A percentile compares a stretch with the other conserved stretches of the same genome.
phyloP scores from a whole-genome alignment of 2,113 vertebrate species.

The Pelmatolapia mariae region DNA sequence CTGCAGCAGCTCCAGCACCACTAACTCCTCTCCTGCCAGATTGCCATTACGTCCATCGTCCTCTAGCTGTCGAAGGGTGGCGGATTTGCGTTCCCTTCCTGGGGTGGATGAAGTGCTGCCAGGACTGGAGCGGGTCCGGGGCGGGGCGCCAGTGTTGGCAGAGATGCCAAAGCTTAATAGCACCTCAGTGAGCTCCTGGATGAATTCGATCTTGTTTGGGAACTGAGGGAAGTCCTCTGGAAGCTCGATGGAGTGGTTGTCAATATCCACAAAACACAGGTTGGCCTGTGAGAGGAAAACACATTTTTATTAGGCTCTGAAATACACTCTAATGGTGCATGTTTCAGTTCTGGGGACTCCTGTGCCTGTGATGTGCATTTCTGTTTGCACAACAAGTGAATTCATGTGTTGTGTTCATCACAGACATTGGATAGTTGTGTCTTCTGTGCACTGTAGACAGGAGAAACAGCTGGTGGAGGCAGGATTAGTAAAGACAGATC shows the following conservation, averaged over 20 bases:
- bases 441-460: neutral
- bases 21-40: slow-evolving; percentile 78
- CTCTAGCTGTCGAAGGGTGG: slow-evolving; percentile 76
- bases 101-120: slow-evolving; percentile 73
- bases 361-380: neutral
- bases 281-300: slow-evolving; percentile 78
- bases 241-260: slow-evolving; percentile 96
- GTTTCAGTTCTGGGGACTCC: neutral
- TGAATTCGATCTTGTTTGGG: slow-evolving; percentile 95
- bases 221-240: slow-evolving; percentile 97
- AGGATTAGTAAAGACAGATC: neutral
- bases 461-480: neutral
- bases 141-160: slow-evolving; percentile 70
- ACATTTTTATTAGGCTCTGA: neutral
- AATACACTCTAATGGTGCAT: neutral
- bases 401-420: neutral
- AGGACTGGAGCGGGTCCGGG: slow-evolving; percentile 67
- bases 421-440: neutral
- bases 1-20: slow-evolving; percentile 81
- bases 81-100: slow-evolving; percentile 78
- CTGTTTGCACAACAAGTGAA: neutral
- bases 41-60: slow-evolving; percentile 91
- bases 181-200: slow-evolving; percentile 95
- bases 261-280: slow-evolving; percentile 97
- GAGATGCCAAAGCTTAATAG: slow-evolving; percentile 88